Base-by-base conservation (phyloP, 1,140 invertebrate genomes). In the Nasonia giraulti region DNA sequence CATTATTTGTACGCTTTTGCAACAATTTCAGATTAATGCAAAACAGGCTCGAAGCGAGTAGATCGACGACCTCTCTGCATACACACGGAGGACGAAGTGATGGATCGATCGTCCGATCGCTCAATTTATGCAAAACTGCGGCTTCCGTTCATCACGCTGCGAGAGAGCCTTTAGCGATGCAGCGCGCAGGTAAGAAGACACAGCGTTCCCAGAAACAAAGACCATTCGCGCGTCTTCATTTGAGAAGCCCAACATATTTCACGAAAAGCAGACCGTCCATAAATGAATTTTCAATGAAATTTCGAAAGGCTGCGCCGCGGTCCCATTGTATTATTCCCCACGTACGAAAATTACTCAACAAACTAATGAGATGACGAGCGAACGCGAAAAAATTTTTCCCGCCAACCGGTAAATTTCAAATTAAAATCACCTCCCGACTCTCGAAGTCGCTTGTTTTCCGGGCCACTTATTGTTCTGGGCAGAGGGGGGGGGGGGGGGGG, bases 41-140 rank as follows among this genome's bases (percentile, higher is more conserved):
- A 17, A 20, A 62, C 0, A 17, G 20, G 20, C 6, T 44, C 40
- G 8, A 44, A 8, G 40, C 40, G 7, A 44, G 40, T 44, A n/a
- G 55, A 62, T 62, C 55, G 7, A 62, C 20, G 55, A 62, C 14
- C 20, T 20, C 55, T 62, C 55, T 62, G 2, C 17, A 62, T n/a
- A 50, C 14, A 17, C 68, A 12, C n/a, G 12, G 27, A 31, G 55
- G n/a, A 62, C 55, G n/a, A 62, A 62, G 83, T 80, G 73, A 85
- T 81, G 71, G 78, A 85, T 85, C 84, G 80, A 85, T 80, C 73
- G 78, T 85, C 79, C 62, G 84, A 76, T 81, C 73, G 73, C 69
- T 85, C 55, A 68, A 80, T 85, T 80, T 81, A 85, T 85, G 84
- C 79, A 85, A 85, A 85, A 81, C 73, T 75, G 50, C 23, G 68